These are phyloP conservation scores for Lampris incognitus DNA, from an alignment of 2,113 vertebrate species.

Conservation along the genomic window DNA sequence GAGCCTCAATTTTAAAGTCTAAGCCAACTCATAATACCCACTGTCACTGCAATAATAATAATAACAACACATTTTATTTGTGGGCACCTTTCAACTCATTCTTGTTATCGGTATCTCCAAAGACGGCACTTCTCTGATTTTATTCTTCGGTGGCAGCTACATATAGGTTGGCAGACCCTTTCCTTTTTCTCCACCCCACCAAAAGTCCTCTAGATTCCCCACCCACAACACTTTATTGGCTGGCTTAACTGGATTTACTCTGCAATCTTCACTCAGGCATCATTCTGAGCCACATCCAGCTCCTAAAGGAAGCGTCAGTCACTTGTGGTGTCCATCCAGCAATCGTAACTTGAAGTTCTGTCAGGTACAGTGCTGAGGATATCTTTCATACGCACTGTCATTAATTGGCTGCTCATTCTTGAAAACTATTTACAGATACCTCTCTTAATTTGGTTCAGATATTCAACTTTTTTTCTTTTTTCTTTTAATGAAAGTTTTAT, in stretches of 20 bases:
- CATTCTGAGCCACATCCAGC: slow-evolving; percentile 13
- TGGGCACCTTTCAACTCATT: too few relatives aligned
- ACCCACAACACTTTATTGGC: slow-evolving; percentile 69
- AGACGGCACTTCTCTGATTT: background rate
- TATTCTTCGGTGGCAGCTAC: background rate
- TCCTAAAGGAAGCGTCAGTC: slow-evolving; percentile 29
- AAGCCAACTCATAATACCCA: too few relatives aligned
- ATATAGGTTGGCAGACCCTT: slow-evolving; percentile 1
- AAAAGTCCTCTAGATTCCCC: slow-evolving; percentile 55
- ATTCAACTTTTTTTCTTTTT: background rate
- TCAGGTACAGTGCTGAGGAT: slow-evolving; percentile 39
- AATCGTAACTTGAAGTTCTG: slow-evolving; percentile 30
- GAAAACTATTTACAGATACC: too few relatives aligned
- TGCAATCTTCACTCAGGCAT: slow-evolving; percentile 24
- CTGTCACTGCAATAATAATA: too few relatives aligned
- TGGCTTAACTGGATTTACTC: slow-evolving; percentile 33
- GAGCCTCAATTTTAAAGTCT: too few relatives aligned
- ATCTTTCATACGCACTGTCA: background rate
- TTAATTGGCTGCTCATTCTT: background rate
- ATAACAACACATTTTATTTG: too few relatives aligned
- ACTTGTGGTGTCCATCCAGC: slow-evolving; percentile 31
- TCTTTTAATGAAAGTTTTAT: background rate
- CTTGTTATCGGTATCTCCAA: too few relatives aligned
- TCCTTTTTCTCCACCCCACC: slow-evolving; percentile 37
- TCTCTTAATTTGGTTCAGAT: background rate